Conservation (phyloP, 1,140 invertebrate species). For the Zaprionus vittiger region DNA sequence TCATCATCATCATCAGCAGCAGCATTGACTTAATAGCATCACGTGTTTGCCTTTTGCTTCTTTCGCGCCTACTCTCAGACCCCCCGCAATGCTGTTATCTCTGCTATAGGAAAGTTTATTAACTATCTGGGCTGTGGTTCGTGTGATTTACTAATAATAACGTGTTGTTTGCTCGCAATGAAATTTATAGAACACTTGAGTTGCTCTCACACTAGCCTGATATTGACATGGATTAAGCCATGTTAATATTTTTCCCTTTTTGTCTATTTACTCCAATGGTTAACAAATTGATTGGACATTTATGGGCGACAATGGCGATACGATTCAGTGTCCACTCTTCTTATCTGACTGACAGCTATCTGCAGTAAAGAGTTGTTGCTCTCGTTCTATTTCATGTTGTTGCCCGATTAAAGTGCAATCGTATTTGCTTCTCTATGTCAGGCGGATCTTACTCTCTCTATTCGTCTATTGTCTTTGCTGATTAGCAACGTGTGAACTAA, state of each 20-base stretch:
- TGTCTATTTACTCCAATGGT: constrained; percentile 29
- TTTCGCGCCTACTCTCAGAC: neutral
- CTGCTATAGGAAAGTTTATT: constrained; percentile 1
- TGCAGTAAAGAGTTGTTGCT: neutral
- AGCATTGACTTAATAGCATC: constrained; percentile 16
- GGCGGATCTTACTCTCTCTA: constrained; percentile 12
- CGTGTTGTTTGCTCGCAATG: constrained; percentile 22
- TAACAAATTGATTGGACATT: constrained; percentile 46
- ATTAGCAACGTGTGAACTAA: constrained; percentile 45
- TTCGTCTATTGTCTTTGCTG: constrained; percentile 44
- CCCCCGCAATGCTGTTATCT: constrained; percentile 2
- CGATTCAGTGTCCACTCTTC: constrained; percentile 16
- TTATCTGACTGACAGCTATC: constrained; percentile 29
- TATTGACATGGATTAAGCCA: constrained; percentile 46
- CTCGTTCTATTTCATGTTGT: constrained; percentile 9
- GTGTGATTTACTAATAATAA: constrained; percentile 37
- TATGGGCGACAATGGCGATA: neutral
- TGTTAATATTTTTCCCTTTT: constrained; percentile 14
- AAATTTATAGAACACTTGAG: constrained; percentile 19
- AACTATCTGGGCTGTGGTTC: neutral
- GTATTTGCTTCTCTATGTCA: constrained; percentile 10
- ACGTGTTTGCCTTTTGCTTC: constrained; percentile 27
- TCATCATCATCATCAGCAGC: neutral
- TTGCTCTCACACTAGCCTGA: constrained; percentile 12
- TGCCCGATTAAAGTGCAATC: constrained; percentile 43